phyloP scores from a whole-genome alignment of 2,113 vertebrate species.

The Prinia subflava region DNA sequence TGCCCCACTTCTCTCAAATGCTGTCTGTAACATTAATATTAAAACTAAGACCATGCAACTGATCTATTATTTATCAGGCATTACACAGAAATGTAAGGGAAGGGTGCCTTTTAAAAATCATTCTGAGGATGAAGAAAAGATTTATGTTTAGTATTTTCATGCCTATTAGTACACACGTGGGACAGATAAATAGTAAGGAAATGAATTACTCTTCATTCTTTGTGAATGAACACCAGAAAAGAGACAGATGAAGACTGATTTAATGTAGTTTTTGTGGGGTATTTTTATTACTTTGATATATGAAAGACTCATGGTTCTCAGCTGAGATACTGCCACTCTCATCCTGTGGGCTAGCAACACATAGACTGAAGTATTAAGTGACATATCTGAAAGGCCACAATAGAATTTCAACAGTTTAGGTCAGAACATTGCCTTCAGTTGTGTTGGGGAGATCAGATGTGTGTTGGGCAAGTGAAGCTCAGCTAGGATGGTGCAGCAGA shows the following conservation, averaged over 20 bases:
- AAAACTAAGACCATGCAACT: background rate
- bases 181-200: background rate
- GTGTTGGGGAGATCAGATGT: background rate
- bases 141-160: constrained; percentile 40
- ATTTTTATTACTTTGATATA: background rate
- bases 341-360: rapidly evolving
- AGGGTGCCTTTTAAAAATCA: background rate
- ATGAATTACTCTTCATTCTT: constrained; percentile 29
- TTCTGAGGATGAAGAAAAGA: constrained; percentile 49
- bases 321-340: background rate
- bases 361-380: background rate
- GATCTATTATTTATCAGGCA: background rate
- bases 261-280: background rate
- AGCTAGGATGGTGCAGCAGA: background rate
- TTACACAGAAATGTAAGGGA: background rate
- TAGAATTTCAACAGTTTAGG: background rate
- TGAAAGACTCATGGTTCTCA: background rate
- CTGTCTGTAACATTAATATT: constrained; percentile 8
- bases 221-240: background rate
- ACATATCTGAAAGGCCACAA: background rate
- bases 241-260: background rate
- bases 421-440: background rate
- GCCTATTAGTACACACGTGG: background rate
- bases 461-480: background rate
- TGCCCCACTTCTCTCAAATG: background rate